Conservation (phyloP, 92 coral and sea anemone species). For the Porites cylindrica region DNA sequence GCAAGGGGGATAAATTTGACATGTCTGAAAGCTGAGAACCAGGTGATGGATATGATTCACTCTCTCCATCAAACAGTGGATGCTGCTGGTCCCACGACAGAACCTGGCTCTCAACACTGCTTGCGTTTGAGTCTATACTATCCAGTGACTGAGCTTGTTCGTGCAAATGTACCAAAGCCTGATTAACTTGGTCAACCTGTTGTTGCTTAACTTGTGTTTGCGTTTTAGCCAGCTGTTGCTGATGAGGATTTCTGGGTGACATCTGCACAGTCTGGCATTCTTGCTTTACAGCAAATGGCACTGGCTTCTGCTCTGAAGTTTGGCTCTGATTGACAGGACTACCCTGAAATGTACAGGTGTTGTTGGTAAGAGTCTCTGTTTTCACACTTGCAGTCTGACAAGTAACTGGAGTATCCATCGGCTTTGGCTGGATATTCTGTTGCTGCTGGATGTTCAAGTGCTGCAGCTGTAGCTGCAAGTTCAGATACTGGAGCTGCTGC, state of each 20-base stretch:
- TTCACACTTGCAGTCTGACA: constrained; percentile 37
- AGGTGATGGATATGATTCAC: constrained; percentile 48
- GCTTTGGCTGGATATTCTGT: constrained; percentile 73
- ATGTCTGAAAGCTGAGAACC: constrained; percentile 39
- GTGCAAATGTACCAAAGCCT: constrained; percentile 45
- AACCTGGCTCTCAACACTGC: constrained; percentile 64
- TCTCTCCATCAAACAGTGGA: constrained; percentile 71
- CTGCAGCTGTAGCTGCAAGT: constrained; percentile 92
- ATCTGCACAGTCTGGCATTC: constrained; percentile 19
- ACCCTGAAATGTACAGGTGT: constrained; percentile 29
- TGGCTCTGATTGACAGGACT: constrained; percentile 14
- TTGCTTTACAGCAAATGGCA: neutral
- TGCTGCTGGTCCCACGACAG: constrained; percentile 68
- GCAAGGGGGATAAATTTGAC: constrained; percentile 65
- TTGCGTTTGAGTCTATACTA: constrained; percentile 35
- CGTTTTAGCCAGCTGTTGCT: constrained; percentile 33
- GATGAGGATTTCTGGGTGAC: constrained; percentile 14
- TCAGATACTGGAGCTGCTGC: constrained; percentile 94
- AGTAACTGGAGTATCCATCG: constrained; percentile 19
- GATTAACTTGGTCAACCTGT: constrained; percentile 6
- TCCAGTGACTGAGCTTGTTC: constrained; percentile 54
- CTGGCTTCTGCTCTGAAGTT: constrained; percentile 26
- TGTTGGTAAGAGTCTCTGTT: constrained; percentile 25
- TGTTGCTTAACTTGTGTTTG: constrained; percentile 49
- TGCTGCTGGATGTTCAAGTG: constrained; percentile 84